Evolutionary conservation across 2,113 vertebrate genomes (phyloP).

Genomic region (Rhineura floridana): DNA sequence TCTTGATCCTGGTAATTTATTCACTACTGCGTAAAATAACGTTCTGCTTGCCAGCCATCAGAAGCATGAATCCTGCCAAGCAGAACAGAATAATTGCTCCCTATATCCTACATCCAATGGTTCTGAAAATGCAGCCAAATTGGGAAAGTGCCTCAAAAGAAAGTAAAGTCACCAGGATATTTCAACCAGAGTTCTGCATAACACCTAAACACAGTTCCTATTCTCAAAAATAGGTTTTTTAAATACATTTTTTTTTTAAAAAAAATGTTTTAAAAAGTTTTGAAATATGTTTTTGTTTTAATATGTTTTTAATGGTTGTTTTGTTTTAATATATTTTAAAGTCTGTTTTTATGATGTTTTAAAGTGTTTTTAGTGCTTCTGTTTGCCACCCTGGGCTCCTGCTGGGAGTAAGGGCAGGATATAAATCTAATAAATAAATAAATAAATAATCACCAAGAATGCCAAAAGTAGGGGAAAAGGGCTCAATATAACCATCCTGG

Average conservation of each 20-base stretch:
- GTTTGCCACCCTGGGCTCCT: no score
- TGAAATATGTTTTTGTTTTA: no score
- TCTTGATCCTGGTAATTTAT: background rate
- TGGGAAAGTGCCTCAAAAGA: background rate
- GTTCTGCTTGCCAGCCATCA: background rate
- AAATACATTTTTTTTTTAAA: no score
- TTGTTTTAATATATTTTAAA: no score
- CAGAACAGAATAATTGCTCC: background rate
- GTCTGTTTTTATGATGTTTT: no score
- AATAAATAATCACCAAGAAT: background rate
- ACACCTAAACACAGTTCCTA: background rate
- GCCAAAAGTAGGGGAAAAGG: background rate
- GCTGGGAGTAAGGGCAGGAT: no score
- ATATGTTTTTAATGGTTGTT: no score
- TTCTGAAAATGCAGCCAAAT: background rate
- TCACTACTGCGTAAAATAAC: background rate
- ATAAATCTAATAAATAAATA: no score
- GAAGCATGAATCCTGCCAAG: background rate
- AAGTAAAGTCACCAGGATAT: background rate
- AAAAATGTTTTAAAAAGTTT: no score
- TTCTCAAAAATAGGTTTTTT: no score
- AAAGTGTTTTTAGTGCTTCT: no score
- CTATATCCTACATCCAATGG: background rate
- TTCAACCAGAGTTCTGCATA: background rate
- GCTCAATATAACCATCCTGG: background rate